phyloP scores from a whole-genome alignment of 1,140 invertebrate genomes.

The Oscheius sp. region DNA sequence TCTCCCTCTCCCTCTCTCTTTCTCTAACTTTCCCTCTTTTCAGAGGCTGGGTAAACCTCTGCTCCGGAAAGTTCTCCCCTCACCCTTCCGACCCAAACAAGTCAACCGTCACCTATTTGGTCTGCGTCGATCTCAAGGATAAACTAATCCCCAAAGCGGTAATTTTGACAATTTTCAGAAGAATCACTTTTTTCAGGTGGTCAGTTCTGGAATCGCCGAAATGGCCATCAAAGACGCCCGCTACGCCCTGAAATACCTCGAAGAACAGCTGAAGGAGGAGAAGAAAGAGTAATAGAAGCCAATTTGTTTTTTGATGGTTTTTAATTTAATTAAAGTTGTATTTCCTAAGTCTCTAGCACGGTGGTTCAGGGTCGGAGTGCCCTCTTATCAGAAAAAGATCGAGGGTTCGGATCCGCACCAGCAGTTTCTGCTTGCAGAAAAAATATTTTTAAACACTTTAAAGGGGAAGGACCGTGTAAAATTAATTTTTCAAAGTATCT shows the following conservation, averaged over 20 bases:
- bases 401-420: no score
- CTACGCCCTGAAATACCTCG: not conserved
- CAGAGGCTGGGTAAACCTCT: slow-evolving; percentile 1
- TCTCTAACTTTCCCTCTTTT: not conserved
- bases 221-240: not conserved
- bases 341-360: no score
- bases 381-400: no score
- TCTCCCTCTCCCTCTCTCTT: not conserved
- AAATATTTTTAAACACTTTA: no score
- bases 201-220: not conserved
- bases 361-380: no score
- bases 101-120: not conserved
- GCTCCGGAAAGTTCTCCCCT: not conserved
- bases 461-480: no score
- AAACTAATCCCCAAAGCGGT: not conserved
- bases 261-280: not conserved
- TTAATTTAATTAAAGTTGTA: no score
- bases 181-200: not conserved
- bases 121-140: slow-evolving; percentile 3
- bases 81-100: not conserved
- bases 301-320: no score
- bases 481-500: no score
- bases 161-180: not conserved
- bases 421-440: no score
- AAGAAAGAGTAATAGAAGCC: not conserved